phyloP scores from a whole-genome alignment of 2,888 invertebrate species.

The Phymatocera aterrima region DNA sequence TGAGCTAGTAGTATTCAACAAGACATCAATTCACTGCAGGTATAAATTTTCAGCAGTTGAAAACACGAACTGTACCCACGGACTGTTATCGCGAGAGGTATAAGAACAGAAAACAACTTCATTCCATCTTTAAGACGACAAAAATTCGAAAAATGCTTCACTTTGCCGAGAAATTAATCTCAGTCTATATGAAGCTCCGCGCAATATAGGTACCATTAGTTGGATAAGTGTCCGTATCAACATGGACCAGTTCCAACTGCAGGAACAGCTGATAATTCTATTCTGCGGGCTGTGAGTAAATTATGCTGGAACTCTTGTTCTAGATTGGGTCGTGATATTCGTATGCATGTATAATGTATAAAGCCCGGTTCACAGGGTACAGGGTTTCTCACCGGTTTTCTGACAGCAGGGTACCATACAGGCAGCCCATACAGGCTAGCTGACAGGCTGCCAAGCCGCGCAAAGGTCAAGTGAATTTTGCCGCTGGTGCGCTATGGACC shows the following conservation, averaged over 20 bases:
- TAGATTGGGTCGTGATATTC: background rate
- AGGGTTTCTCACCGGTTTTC: too few species aligned
- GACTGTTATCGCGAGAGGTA: background rate
- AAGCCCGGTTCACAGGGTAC: background rate
- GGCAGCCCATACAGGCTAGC: too few species aligned
- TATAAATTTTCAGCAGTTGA: background rate
- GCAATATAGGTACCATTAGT: background rate
- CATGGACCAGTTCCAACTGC: background rate
- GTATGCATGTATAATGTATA: background rate
- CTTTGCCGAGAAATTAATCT: conserved; percentile 11
- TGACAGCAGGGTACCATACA: too few species aligned
- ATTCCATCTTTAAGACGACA: too few species aligned
- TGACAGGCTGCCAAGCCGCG: too few species aligned
- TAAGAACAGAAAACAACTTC: background rate
- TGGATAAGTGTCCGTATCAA: background rate
- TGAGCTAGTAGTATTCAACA: too few species aligned
- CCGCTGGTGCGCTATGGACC: too few species aligned
- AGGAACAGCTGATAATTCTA: conserved; percentile 25
- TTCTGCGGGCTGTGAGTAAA: conserved; percentile 20
- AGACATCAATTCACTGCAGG: too few species aligned
- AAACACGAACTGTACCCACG: background rate
- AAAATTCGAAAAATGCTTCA: too few species aligned
- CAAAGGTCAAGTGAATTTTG: too few species aligned
- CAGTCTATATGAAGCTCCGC: background rate
- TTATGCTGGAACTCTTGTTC: conserved; percentile 6